Conservation (phyloP, 1,140 invertebrate genomes). For the Apis florea region DNA sequence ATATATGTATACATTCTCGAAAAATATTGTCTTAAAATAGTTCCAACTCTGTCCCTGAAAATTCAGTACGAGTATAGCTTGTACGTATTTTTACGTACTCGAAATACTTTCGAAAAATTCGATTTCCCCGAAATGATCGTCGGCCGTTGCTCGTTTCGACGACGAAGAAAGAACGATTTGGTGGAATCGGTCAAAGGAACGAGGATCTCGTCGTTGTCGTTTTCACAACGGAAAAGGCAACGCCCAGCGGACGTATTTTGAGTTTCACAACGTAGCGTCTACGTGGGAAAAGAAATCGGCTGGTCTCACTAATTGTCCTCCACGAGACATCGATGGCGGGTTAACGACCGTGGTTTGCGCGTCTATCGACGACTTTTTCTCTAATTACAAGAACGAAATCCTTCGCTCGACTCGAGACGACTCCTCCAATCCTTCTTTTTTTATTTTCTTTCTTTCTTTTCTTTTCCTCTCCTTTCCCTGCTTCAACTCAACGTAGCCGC, state of each 20-base stretch:
- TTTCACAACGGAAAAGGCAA: not conserved
- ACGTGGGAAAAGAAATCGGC: constrained; percentile 47
- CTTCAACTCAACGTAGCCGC: not conserved
- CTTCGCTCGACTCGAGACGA: not conserved
- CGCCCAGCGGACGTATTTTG: constrained; percentile 38
- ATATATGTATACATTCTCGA: not conserved
- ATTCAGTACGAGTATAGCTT: too few species aligned
- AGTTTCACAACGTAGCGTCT: constrained; percentile 37
- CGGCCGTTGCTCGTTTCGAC: too few species aligned
- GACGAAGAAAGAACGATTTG: too few species aligned
- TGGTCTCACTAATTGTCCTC: constrained; percentile 36
- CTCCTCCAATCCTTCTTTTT: constrained; percentile 26
- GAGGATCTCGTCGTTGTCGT: not conserved
- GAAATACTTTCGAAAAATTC: too few species aligned
- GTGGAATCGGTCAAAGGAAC: not conserved
- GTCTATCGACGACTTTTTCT: constrained; percentile 23
- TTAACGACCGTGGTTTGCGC: constrained; percentile 32
- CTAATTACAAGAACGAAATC: constrained; percentile 43
- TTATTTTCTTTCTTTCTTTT: not conserved
- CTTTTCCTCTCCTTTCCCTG: constrained; percentile 8
- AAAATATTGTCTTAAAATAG: not conserved
- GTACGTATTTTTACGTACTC: too few species aligned
- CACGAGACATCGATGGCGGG: constrained; percentile 17
- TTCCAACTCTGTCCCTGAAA: not conserved
- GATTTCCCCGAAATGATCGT: too few species aligned